phyloP scores from a whole-genome alignment of 1,140 invertebrate genomes.

The Drosophila rufa region DNA sequence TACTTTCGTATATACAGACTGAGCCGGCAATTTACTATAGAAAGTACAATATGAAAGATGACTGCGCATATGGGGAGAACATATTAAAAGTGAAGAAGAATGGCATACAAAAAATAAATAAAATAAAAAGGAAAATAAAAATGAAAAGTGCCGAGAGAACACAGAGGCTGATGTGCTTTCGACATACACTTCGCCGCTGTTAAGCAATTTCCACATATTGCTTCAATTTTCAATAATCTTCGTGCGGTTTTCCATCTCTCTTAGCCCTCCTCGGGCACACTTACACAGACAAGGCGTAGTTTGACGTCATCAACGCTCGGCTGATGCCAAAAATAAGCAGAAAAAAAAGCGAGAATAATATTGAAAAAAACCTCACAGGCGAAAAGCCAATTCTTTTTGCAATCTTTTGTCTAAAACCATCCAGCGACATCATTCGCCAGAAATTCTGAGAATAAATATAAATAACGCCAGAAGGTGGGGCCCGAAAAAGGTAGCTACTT shows the following conservation, averaged over 20 bases:
- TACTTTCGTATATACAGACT: constrained; percentile 1
- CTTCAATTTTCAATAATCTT: constrained; percentile 73
- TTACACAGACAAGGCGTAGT: constrained; percentile 52
- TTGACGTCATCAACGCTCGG: constrained; percentile 69
- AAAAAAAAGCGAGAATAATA: constrained; percentile 34
- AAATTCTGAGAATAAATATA: constrained; percentile 61
- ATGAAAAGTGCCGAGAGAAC: constrained; percentile 14
- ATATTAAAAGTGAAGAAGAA: constrained; percentile 23
- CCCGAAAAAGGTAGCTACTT: constrained; percentile 22
- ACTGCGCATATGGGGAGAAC: constrained; percentile 44
- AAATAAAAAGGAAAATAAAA: constrained; percentile 19
- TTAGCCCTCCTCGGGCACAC: constrained; percentile 3
- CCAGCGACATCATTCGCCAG: constrained; percentile 64
- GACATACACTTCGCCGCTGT: constrained; percentile 55
- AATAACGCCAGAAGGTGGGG: constrained; percentile 34
- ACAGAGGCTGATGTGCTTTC: constrained; percentile 30
- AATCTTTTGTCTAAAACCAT: constrained; percentile 63
- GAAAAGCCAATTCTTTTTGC: constrained; percentile 56
- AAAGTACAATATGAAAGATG: constrained; percentile 41
- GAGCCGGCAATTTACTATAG: constrained; percentile 12
- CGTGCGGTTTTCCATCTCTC: constrained; percentile 48
- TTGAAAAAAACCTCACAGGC: constrained; percentile 36
- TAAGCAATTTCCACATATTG: constrained; percentile 71
- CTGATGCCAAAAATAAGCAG: constrained; percentile 41
- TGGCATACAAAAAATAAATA: constrained; percentile 26